Conservation (phyloP, 2,888 invertebrate species). For the Athalia circularis region DNA sequence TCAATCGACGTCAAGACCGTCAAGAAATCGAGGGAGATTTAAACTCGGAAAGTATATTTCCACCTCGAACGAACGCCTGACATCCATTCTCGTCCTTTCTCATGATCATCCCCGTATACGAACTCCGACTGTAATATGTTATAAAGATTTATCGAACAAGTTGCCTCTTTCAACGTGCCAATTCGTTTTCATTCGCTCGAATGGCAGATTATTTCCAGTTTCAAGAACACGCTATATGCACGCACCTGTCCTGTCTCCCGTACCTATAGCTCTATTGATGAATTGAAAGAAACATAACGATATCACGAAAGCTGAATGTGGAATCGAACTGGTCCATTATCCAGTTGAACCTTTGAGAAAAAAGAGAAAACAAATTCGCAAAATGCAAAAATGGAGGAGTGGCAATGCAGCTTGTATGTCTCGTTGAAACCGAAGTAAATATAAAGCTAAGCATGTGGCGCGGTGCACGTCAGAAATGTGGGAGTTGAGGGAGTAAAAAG, state of each 20-base stretch:
- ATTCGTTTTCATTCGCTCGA: conserved; percentile 1
- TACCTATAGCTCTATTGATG: too few relatives aligned
- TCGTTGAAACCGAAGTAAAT: conserved; percentile 28
- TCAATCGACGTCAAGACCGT: conserved; percentile 20
- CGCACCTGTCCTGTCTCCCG: too few relatives aligned
- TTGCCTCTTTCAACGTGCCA: conserved; percentile 10
- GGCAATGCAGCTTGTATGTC: not conserved
- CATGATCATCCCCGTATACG: not conserved
- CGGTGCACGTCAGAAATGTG: conserved; percentile 3
- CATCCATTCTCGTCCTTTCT: not conserved
- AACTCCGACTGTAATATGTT: not conserved
- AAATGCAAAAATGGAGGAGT: not conserved
- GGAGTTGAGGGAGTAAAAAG: conserved; percentile 30
- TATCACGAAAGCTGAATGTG: too few relatives aligned
- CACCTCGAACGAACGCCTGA: conserved; percentile 11
- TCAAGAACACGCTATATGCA: not conserved
- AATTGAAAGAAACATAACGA: too few relatives aligned
- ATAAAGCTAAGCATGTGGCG: not conserved
- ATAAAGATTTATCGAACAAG: conserved; percentile 30
- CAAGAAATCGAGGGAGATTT: conserved; percentile 20
- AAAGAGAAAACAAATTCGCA: not conserved
- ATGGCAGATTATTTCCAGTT: conserved; percentile 6
- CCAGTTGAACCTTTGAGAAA: too few relatives aligned
- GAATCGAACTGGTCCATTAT: too few relatives aligned
- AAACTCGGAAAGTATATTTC: conserved; percentile 22